Conservation (phyloP, 2,888 invertebrate genomes). For the Heteromyza rotundicornis region DNA sequence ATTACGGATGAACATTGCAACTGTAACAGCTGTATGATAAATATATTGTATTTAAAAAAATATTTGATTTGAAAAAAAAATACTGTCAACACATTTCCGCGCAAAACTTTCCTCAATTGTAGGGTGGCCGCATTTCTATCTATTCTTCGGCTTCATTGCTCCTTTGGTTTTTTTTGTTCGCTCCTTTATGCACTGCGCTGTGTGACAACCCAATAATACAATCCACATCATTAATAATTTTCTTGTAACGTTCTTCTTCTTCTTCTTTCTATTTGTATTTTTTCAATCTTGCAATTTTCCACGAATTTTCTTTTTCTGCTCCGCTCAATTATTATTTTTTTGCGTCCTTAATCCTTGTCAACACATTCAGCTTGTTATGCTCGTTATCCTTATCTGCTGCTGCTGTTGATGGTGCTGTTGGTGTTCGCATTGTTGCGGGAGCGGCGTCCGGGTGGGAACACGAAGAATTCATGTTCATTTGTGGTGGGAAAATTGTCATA, state of each 20-base stretch:
- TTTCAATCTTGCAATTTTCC: conserved; percentile 4
- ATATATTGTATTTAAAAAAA: no score
- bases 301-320: background rate
- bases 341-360: conserved; percentile 49
- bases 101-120: no score
- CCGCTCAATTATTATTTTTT: background rate
- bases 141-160: no score
- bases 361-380: conserved; percentile 38
- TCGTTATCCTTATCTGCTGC: conserved; percentile 24
- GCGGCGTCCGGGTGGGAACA: background rate
- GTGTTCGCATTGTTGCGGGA: conserved; percentile 22
- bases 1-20: no score
- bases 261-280: background rate
- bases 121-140: no score
- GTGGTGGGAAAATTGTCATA: conserved; percentile 59
- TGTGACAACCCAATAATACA: conserved; percentile 46
- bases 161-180: no score
- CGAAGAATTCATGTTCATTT: conserved; percentile 46
- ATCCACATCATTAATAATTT: conserved; percentile 55
- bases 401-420: conserved; percentile 6
- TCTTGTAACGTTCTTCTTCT: conserved; percentile 14
- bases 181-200: no score
- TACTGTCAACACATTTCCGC: no score
- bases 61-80: no score
- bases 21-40: no score